Evolutionary conservation across 2,797 vertebrate genomes (phyloP).

Genomic region (Silurus lanzhouensis): DNA sequence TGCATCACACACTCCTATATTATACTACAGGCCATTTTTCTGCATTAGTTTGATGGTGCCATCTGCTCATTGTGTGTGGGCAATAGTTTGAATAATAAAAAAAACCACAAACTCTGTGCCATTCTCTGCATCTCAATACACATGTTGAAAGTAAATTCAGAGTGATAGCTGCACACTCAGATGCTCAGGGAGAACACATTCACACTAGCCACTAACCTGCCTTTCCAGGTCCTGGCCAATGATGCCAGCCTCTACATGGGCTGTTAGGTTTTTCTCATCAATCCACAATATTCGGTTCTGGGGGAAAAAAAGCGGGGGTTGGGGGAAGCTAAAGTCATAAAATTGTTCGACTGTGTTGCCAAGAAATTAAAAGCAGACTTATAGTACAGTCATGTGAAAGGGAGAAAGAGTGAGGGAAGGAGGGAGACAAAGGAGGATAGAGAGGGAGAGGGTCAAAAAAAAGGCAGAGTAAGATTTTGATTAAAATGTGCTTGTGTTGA

Average conservation of each 20-base stretch:
- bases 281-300: slow-evolving; percentile 98
- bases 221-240: slow-evolving; percentile 96
- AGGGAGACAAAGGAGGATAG: not conserved
- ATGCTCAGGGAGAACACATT: not conserved
- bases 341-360: not conserved
- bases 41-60: slow-evolving; percentile 88
- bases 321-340: not conserved
- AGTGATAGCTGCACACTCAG: slow-evolving; percentile 6
- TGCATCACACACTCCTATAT: slow-evolving; percentile 76
- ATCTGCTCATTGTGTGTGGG: slow-evolving; percentile 78
- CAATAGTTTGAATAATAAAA: slow-evolving; percentile 1
- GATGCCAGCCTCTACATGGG: slow-evolving; percentile 92
- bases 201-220: slow-evolving; percentile 76
- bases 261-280: slow-evolving; percentile 96
- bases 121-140: slow-evolving; percentile 30
- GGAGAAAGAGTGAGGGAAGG: not conserved
- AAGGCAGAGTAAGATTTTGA: slow-evolving; percentile 30
- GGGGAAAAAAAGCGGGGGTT: not conserved
- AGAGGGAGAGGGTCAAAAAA: not conserved
- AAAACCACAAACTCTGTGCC: not conserved
- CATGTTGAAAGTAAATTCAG: slow-evolving; percentile 24
- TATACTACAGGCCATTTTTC: slow-evolving; percentile 87
- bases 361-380: slow-evolving; percentile 21
- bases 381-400: not conserved
- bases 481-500: slow-evolving; percentile 40